Evolutionary conservation across 2,888 invertebrate genomes (phyloP).

Genomic region (Drosophila sordidula): DNA sequence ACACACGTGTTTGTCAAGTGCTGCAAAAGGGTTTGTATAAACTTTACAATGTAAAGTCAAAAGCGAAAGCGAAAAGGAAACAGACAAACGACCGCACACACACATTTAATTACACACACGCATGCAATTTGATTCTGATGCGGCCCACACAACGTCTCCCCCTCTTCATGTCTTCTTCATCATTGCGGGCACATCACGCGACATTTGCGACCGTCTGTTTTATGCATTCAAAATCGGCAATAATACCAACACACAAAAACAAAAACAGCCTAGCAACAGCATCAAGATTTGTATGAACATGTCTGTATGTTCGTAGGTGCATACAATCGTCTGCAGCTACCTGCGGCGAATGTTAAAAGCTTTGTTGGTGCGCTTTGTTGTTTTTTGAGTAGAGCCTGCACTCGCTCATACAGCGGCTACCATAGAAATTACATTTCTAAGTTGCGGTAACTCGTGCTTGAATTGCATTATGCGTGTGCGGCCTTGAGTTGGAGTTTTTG

Average conservation of each 20-base stretch:
- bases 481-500: conserved; percentile 32
- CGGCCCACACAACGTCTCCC: conserved; percentile 18
- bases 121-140: conserved; percentile 34
- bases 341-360: conserved; percentile 29
- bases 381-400: conserved; percentile 11
- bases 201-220: conserved; percentile 68
- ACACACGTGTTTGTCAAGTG: conserved; percentile 55
- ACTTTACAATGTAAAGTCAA: conserved; percentile 60
- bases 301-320: not conserved
- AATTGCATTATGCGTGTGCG: conserved; percentile 20
- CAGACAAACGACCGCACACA: conserved; percentile 56
- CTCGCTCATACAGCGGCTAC: conserved; percentile 5
- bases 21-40: conserved; percentile 70
- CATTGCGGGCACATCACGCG: conserved; percentile 47
- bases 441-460: conserved; percentile 10
- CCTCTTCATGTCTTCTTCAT: conserved; percentile 9
- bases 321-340: conserved; percentile 15
- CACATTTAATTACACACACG: conserved; percentile 63
- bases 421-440: conserved; percentile 23
- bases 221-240: conserved; percentile 54
- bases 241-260: conserved; percentile 42
- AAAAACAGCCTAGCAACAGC: conserved; percentile 63
- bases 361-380: conserved; percentile 37
- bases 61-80: conserved; percentile 74
- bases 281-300: conserved; percentile 54